Conservation (phyloP, 1,140 invertebrate species). For the Intoshia linei region DNA sequence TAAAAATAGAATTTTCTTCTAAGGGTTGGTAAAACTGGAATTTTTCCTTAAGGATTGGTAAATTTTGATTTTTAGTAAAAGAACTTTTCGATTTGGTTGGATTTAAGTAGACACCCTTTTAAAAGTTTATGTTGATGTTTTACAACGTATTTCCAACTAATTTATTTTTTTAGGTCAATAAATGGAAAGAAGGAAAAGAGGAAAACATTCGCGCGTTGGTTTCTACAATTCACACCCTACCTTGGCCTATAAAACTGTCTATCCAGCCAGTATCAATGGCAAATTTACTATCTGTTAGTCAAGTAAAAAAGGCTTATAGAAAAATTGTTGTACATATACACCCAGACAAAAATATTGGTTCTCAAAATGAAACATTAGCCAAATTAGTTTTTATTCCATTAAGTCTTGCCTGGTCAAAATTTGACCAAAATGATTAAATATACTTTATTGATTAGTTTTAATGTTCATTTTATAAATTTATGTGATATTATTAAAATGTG, state of each 20-base stretch:
- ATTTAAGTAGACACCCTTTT: no score
- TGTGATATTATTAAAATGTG: no score
- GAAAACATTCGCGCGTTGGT: constrained; percentile 69
- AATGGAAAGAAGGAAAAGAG: constrained; percentile 73
- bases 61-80: no score
- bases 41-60: no score
- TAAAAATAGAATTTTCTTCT: no score
- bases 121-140: no score
- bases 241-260: constrained; percentile 54
- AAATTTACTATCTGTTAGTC: constrained; percentile 47
- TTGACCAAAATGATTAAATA: no score
- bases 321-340: constrained; percentile 78
- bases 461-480: no score
- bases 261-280: constrained; percentile 75
- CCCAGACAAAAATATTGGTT: constrained; percentile 56
- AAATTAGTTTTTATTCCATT: constrained; percentile 91
- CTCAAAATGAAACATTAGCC: constrained; percentile 33
- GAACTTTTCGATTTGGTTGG: no score
- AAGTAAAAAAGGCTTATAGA: constrained; percentile 77
- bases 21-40: no score
- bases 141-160: no score
- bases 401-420: constrained; percentile 86
- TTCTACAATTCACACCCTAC: constrained; percentile 57
- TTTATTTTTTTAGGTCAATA: constrained; percentile 26
- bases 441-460: no score